Conservation (phyloP, 2,797 vertebrate genomes). For the Rhabdomys pumilio region DNA sequence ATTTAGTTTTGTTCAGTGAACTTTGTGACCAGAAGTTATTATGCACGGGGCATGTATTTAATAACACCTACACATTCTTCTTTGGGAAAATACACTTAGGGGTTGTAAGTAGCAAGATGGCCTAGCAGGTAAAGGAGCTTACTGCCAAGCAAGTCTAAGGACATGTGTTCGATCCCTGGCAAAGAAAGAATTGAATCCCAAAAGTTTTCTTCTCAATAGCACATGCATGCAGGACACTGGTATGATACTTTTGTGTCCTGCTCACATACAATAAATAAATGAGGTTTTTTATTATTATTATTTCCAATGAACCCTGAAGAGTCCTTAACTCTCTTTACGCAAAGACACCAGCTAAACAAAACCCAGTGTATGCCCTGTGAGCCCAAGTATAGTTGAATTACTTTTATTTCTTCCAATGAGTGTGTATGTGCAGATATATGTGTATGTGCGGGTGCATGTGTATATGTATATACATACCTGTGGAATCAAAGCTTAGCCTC, state of each 20-base stretch:
- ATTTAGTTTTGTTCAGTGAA: not conserved
- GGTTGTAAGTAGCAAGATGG: not conserved
- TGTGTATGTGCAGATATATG: not conserved
- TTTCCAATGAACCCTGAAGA: slow-evolving; percentile 12
- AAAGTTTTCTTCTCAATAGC: not conserved
- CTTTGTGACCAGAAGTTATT: not conserved
- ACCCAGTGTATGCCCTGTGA: not conserved
- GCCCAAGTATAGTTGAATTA: too few relatives aligned
- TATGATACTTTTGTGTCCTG: not conserved
- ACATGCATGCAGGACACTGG: too few relatives aligned
- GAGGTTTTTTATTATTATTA: too few relatives aligned
- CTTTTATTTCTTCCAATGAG: not conserved
- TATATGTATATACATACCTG: not conserved
- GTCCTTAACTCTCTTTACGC: not conserved
- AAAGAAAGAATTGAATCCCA: not conserved
- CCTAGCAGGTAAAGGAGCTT: not conserved
- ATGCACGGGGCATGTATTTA: not conserved
- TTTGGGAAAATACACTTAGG: not conserved
- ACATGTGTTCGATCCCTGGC: not conserved
- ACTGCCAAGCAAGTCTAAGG: not conserved
- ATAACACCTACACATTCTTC: not conserved
- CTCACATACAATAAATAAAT: not conserved
- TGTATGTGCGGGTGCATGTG: not conserved
- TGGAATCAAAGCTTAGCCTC: not conserved
- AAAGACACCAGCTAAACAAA: not conserved